These are phyloP conservation scores for Zoanthus sociatus DNA, from an alignment of 92 coral and sea anemone species.

Conservation along the genomic window DNA sequence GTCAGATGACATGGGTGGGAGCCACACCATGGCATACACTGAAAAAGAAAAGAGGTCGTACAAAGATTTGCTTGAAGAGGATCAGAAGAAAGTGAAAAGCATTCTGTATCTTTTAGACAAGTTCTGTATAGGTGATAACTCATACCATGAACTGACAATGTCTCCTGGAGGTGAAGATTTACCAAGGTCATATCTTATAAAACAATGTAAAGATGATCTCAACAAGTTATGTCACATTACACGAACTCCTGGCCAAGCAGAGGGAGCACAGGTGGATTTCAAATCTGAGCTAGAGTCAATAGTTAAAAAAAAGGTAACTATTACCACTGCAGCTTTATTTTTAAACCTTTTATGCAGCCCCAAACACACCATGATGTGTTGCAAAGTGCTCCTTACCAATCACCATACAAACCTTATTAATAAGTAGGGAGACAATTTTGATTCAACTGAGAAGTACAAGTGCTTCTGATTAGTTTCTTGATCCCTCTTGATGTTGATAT, in stretches of 20 bases:
- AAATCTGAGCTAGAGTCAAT: slow-evolving; percentile 48
- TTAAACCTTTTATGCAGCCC: slow-evolving; percentile 6
- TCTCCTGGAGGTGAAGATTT: neutral
- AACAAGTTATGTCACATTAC: slow-evolving; percentile 57
- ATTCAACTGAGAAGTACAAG: slow-evolving; percentile 10
- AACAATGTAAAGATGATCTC: slow-evolving; percentile 56
- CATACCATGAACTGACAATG: slow-evolving; percentile 53
- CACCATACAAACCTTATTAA: slow-evolving; percentile 16
- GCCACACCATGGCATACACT: slow-evolving; percentile 31
- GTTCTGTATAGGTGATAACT: slow-evolving; percentile 57
- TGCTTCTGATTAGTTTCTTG: slow-evolving; percentile 12
- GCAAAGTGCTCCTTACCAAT: neutral
- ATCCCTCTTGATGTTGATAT: slow-evolving; percentile 6
- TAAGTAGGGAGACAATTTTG: slow-evolving; percentile 6
- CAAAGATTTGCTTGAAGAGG: slow-evolving; percentile 41
- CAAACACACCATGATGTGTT: slow-evolving; percentile 17
- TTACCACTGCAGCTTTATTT: slow-evolving; percentile 22
- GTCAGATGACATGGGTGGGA: slow-evolving; percentile 40
- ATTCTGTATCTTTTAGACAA: slow-evolving; percentile 40
- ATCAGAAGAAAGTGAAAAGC: slow-evolving; percentile 45
- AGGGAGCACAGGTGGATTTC: slow-evolving; percentile 60
- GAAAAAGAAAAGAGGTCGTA: slow-evolving; percentile 37
- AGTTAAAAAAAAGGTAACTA: slow-evolving; percentile 40
- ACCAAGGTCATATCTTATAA: too few species aligned
- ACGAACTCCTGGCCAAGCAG: slow-evolving; percentile 65